Evolutionary conservation across 2,797 vertebrate genomes (phyloP).

Genomic region (Cetoscarus ocellatus): DNA sequence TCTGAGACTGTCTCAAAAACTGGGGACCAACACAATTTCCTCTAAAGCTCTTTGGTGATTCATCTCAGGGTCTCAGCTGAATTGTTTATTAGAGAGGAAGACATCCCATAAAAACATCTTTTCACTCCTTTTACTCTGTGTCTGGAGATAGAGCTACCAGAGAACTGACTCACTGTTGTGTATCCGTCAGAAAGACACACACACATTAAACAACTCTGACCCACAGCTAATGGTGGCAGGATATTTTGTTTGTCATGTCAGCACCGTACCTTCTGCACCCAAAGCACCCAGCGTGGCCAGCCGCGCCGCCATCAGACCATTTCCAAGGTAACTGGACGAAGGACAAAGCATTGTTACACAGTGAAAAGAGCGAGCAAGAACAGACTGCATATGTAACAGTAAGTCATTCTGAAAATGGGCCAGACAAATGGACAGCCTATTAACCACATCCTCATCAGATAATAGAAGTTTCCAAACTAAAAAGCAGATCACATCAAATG

Average conservation of each 20-base stretch:
- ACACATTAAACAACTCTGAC: slow-evolving; percentile 15
- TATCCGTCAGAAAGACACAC: slow-evolving; percentile 26
- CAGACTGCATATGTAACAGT: slow-evolving; percentile 17
- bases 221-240: slow-evolving; percentile 15
- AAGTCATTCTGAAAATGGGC: slow-evolving; percentile 36
- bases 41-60: slow-evolving; percentile 39
- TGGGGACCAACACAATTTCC: slow-evolving; percentile 12
- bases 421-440: slow-evolving; percentile 38
- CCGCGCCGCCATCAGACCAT: slow-evolving; percentile 94
- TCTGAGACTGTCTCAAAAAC: slow-evolving; percentile 20
- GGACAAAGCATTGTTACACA: slow-evolving; percentile 8
- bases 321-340: slow-evolving; percentile 92
- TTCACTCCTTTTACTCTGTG: slow-evolving; percentile 1
- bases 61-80: slow-evolving; percentile 32
- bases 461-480: slow-evolving; percentile 13
- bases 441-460: slow-evolving; percentile 23
- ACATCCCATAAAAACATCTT: slow-evolving; percentile 17
- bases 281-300: slow-evolving; percentile 91
- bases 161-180: slow-evolving; percentile 25
- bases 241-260: slow-evolving; percentile 7
- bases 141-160: slow-evolving; percentile 7
- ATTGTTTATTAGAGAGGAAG: slow-evolving; percentile 22
- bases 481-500: slow-evolving; percentile 4
- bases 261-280: slow-evolving; percentile 87
- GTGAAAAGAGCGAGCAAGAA: slow-evolving; percentile 24